Evolutionary conservation across 2,888 invertebrate genomes (phyloP).

Genomic region (Mythimna ferrago): DNA sequence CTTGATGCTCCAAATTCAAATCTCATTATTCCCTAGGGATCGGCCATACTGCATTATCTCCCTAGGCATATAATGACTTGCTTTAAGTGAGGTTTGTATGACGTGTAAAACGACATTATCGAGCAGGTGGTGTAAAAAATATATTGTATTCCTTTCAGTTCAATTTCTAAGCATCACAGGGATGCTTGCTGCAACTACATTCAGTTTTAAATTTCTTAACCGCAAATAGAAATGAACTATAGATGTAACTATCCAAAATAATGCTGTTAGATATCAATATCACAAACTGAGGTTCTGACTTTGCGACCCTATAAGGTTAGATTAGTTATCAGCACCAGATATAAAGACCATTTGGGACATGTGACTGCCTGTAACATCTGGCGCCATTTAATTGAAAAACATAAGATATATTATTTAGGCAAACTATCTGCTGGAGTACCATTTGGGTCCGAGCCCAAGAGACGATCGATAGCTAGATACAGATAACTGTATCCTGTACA

Average conservation of each 20-base stretch:
- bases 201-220: too few relatives aligned
- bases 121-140: too few relatives aligned
- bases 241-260: background rate
- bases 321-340: slow-evolving; percentile 18
- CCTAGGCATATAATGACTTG: too few relatives aligned
- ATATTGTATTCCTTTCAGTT: background rate
- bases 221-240: background rate
- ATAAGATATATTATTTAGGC: background rate
- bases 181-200: too few relatives aligned
- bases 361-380: slow-evolving; percentile 14
- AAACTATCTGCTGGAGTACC: background rate
- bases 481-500: background rate
- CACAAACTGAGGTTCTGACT: slow-evolving; percentile 8
- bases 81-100: too few relatives aligned
- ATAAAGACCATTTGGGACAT: slow-evolving; percentile 17
- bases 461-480: background rate
- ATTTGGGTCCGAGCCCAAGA: background rate
- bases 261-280: background rate
- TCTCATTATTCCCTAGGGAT: too few relatives aligned
- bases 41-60: too few relatives aligned
- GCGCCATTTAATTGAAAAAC: background rate
- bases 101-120: too few relatives aligned
- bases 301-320: slow-evolving; percentile 14
- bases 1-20: too few relatives aligned
- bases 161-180: too few relatives aligned